Evolutionary conservation across 2,113 vertebrate species (phyloP).

Genomic region (Sapayoa aenigma): DNA sequence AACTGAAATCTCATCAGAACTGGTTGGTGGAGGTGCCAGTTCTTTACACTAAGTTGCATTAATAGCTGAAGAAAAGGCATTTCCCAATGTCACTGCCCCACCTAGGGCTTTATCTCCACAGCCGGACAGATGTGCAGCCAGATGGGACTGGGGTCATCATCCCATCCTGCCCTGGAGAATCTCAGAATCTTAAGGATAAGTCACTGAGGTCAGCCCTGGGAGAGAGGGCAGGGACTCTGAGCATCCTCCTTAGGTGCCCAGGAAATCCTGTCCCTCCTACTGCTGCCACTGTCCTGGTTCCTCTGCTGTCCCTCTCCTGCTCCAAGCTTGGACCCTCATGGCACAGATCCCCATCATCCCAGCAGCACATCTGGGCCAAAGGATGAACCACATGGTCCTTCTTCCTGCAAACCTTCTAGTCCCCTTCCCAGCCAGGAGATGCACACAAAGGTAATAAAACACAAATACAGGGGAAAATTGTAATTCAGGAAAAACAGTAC

Average conservation of each 20-base stretch:
- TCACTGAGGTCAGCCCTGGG: not conserved
- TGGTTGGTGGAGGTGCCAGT: not conserved
- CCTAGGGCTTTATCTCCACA: accelerated
- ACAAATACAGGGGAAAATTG: not conserved
- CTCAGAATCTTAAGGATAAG: not conserved
- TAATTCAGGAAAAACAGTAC: not conserved
- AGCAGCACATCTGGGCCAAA: not conserved
- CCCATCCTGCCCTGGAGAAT: not conserved
- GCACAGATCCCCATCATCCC: not conserved
- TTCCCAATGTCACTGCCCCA: not conserved
- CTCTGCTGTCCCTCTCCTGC: not conserved
- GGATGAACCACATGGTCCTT: not conserved
- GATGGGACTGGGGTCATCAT: accelerated
- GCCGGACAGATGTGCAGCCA: not conserved
- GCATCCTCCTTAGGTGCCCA: not conserved
- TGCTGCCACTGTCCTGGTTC: accelerated
- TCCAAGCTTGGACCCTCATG: not conserved
- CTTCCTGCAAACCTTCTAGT: not conserved
- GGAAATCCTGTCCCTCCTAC: not conserved
- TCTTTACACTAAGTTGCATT: not conserved
- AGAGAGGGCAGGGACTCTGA: not conserved
- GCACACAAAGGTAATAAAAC: not conserved
- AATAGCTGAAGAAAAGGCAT: not conserved
- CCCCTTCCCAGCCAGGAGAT: not conserved
- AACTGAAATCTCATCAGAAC: not conserved